Evolutionary conservation across 2,113 vertebrate genomes (phyloP).

Genomic region (Menidia beryllina): DNA sequence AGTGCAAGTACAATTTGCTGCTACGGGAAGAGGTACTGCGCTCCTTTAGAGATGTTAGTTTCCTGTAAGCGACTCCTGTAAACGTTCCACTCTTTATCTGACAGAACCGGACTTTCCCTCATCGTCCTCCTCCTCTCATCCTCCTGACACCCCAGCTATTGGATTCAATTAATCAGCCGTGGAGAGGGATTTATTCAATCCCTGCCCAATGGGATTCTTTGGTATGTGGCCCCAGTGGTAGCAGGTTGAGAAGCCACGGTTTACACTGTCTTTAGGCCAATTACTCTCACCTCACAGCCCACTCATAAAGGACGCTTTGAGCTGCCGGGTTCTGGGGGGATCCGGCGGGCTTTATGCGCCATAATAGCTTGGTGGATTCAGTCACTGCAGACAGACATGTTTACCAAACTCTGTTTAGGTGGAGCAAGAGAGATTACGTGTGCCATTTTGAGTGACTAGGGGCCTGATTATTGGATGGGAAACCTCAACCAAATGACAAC

Average conservation of each 20-base stretch:
- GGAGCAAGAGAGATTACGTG: slow-evolving; percentile 62
- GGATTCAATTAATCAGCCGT: slow-evolving; percentile 78
- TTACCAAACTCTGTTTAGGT: slow-evolving; percentile 71
- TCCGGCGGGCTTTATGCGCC: slow-evolving; percentile 76
- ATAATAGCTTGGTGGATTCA: slow-evolving; percentile 67
- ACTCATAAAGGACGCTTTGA: slow-evolving; percentile 78
- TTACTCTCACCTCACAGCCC: slow-evolving; percentile 83
- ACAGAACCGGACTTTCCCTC: slow-evolving; percentile 45
- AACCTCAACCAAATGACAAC: slow-evolving; percentile 26
- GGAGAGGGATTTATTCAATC: slow-evolving; percentile 72
- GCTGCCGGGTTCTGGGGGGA: slow-evolving; percentile 64
- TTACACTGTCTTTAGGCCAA: slow-evolving; percentile 73
- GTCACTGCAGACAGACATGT: slow-evolving; percentile 69
- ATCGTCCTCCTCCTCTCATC: slow-evolving; percentile 49
- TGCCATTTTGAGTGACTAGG: slow-evolving; percentile 58
- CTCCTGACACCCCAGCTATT: slow-evolving; percentile 68
- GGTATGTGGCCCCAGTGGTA: slow-evolving; percentile 74
- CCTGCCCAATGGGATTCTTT: slow-evolving; percentile 69
- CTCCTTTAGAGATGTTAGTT: neutral
- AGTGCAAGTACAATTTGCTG: too few relatives aligned
- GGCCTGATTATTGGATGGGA: slow-evolving; percentile 22
- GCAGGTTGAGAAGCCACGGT: slow-evolving; percentile 79
- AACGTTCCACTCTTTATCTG: slow-evolving; percentile 52
- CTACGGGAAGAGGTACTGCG: neutral
- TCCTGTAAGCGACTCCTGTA: slow-evolving; percentile 55